These are phyloP conservation scores for Tineola bisselliella DNA, from an alignment of 2,888 invertebrate genomes.

Conservation along the genomic window DNA sequence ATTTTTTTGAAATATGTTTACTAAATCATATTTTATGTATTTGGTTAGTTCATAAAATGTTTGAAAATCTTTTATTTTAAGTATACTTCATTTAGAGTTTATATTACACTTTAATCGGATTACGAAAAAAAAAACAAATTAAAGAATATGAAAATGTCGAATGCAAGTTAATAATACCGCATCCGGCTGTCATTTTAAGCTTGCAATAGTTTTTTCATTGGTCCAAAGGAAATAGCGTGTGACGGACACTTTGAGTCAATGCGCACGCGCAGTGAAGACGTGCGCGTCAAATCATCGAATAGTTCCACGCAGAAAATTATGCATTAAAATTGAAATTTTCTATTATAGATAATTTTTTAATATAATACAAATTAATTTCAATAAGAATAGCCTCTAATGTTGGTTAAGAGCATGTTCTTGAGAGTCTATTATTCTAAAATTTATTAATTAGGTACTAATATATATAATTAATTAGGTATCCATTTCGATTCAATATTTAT, in stretches of 20 bases:
- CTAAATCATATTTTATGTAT: too few species aligned
- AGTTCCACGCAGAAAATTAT: constrained; percentile 7
- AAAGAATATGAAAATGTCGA: not conserved
- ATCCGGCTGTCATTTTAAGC: constrained; percentile 10
- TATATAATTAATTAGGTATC: too few species aligned
- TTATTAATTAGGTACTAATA: too few species aligned
- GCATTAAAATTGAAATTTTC: not conserved
- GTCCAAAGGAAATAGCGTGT: constrained; percentile 16
- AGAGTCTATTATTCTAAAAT: too few species aligned
- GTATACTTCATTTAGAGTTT: too few species aligned
- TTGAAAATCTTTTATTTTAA: too few species aligned
- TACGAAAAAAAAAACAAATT: not conserved
- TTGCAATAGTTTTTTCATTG: constrained; percentile 11
- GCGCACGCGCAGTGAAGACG: not conserved
- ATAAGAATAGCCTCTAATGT: too few species aligned
- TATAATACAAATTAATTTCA: too few species aligned
- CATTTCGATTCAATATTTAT: too few species aligned
- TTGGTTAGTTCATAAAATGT: too few species aligned
- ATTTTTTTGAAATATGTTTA: too few species aligned
- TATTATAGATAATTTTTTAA: not conserved
- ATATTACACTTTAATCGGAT: not conserved
- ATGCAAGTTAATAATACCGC: not conserved
- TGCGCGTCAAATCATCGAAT: constrained; percentile 9
- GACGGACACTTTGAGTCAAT: constrained; percentile 13
- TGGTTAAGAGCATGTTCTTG: too few species aligned